Evolutionary conservation across 2,797 vertebrate species (phyloP).

Genomic region (Scarus forsteni): DNA sequence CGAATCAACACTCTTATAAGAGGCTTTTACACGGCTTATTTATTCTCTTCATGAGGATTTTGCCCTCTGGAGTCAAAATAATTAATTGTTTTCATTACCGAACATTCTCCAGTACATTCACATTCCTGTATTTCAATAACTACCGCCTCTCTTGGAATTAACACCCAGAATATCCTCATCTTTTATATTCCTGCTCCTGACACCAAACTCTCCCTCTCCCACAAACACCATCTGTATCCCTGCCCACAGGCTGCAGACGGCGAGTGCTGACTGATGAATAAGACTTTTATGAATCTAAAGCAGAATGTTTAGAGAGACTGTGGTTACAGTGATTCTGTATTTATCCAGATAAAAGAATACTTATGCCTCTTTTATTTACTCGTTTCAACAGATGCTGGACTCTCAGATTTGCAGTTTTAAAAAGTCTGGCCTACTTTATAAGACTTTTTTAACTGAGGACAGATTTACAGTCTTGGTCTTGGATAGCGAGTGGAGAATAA

Average conservation of each 20-base stretch:
- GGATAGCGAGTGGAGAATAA: no score
- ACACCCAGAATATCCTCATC: slow-evolving; percentile 44
- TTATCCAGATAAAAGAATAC: slow-evolving; percentile 25
- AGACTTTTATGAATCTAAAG: slow-evolving; percentile 56
- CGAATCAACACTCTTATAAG: slow-evolving; percentile 39
- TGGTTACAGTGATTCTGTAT: slow-evolving; percentile 35
- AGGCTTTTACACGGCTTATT: slow-evolving; percentile 54
- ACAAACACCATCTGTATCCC: slow-evolving; percentile 25
- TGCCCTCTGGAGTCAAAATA: slow-evolving; percentile 65
- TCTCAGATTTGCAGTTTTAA: slow-evolving; percentile 6
- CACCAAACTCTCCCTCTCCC: slow-evolving; percentile 11
- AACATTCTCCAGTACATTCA: slow-evolving; percentile 67
- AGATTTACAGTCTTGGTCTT: no score
- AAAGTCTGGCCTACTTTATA: no score
- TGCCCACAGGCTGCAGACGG: slow-evolving; percentile 52
- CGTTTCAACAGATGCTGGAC: neutral
- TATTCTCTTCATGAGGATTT: slow-evolving; percentile 57
- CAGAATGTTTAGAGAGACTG: slow-evolving; percentile 37
- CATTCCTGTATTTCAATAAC: slow-evolving; percentile 67
- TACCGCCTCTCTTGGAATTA: slow-evolving; percentile 65
- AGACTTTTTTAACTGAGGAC: no score
- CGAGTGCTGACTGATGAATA: slow-evolving; percentile 57
- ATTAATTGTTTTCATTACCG: slow-evolving; percentile 82
- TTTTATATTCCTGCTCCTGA: slow-evolving; percentile 48
- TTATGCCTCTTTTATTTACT: slow-evolving; percentile 12